Conservation (phyloP, 1,140 invertebrate species). For the Ceratoteleas bidentatus region DNA sequence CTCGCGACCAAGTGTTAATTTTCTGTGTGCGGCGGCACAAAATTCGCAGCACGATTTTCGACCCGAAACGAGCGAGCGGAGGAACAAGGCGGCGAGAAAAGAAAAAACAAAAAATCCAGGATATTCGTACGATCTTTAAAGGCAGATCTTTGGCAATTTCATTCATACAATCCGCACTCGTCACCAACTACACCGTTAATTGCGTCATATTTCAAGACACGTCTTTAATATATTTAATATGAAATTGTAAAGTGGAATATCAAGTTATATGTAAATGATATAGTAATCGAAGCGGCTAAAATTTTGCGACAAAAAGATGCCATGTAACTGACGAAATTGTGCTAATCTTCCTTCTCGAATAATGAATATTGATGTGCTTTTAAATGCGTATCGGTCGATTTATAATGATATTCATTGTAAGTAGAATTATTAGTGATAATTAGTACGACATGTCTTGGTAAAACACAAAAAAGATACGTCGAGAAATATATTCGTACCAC, state of each 20-base stretch:
- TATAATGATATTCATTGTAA: not conserved
- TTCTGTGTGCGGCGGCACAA: constrained; percentile 55
- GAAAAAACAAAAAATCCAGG: constrained; percentile 12
- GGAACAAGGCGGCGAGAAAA: constrained; percentile 3
- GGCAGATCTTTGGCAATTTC: constrained; percentile 25
- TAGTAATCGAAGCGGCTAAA: not conserved
- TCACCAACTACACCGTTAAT: constrained; percentile 15
- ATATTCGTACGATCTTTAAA: constrained; percentile 31
- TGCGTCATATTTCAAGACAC: constrained; percentile 12
- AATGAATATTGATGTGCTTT: constrained; percentile 2
- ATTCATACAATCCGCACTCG: constrained; percentile 33
- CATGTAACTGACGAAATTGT: no score
- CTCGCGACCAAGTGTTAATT: constrained; percentile 63
- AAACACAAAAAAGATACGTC: constrained; percentile 11
- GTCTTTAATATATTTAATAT: constrained; percentile 19
- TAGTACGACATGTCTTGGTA: constrained; percentile 5
- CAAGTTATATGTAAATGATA: no score
- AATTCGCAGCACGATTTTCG: constrained; percentile 62
- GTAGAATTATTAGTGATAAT: constrained; percentile 15
- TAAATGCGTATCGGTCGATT: not conserved
- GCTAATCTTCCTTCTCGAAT: no score
- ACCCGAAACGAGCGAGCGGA: constrained; percentile 30
- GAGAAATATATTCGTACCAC: not conserved
- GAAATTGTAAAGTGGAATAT: not conserved
- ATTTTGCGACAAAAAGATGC: not conserved